Evolutionary conservation across 2,113 vertebrate species (phyloP).

Genomic region (Ochotona princeps): DNA sequence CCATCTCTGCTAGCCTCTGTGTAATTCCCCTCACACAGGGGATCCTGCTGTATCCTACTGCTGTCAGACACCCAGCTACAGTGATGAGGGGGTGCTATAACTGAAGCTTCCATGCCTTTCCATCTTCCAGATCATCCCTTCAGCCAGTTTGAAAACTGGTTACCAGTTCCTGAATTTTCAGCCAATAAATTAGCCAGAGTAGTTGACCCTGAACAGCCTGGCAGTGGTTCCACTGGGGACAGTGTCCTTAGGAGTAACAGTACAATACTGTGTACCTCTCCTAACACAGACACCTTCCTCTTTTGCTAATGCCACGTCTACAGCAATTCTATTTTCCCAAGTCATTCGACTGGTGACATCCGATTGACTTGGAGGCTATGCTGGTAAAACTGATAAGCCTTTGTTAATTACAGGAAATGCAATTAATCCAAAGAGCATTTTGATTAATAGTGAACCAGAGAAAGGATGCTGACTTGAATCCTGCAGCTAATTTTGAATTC

Average conservation of each 20-base stretch:
- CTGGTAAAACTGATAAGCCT: not conserved
- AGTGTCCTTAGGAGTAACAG: not conserved
- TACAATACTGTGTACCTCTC: not conserved
- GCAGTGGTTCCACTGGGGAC: not conserved
- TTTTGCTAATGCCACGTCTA: not conserved
- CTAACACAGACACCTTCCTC: not conserved
- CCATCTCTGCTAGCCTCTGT: no score
- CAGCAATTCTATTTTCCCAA: not conserved
- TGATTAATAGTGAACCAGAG: conserved; percentile 22
- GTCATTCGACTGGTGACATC: not conserved
- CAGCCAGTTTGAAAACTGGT: not conserved
- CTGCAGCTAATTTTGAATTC: conserved; percentile 37
- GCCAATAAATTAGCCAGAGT: not conserved
- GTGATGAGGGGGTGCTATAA: not conserved
- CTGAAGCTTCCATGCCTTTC: not conserved
- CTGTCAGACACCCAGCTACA: not conserved
- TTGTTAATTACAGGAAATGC: conserved; percentile 49
- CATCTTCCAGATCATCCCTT: not conserved
- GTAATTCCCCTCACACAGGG: no score
- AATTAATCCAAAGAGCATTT: conserved; percentile 54
- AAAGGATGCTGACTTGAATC: conserved; percentile 4
- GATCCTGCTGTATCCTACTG: not conserved
- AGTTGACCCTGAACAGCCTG: not conserved
- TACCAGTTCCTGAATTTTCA: not conserved
- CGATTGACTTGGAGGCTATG: not conserved